A percentile compares a stretch with the other conserved stretches of the same genome.
These are phyloP conservation scores for Morphnarchus princeps DNA, from an alignment of 2,113 vertebrate genomes.

Conservation along the genomic window DNA sequence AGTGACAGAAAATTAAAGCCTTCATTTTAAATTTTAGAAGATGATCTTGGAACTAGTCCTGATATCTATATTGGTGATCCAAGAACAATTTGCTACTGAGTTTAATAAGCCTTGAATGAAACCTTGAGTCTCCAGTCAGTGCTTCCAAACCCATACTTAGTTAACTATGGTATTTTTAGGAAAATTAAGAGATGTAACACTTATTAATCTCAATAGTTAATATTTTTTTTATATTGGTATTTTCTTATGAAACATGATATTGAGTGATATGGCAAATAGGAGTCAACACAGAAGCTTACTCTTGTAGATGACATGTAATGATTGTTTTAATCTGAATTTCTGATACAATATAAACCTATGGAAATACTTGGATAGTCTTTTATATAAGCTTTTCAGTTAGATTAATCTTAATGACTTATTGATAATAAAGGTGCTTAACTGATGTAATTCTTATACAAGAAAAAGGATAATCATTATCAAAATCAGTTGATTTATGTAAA, in stretches of 20 bases:
- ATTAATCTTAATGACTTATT: background rate
- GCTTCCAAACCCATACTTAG: background rate
- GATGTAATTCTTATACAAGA: background rate
- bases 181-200: background rate
- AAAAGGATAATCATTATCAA: background rate
- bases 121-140: background rate
- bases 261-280: background rate
- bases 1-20: background rate
- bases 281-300: background rate
- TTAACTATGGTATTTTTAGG: background rate
- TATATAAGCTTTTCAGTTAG: background rate
- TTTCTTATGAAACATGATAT: background rate
- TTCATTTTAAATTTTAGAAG: background rate
- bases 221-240: background rate
- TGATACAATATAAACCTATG: background rate
- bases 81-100: background rate
- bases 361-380: background rate
- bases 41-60: background rate
- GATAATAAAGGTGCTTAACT: background rate
- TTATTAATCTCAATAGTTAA: background rate
- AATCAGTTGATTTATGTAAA: background rate
- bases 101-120: background rate
- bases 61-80: background rate
- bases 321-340: background rate
- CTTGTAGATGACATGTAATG: background rate